Evolutionary conservation across 2,888 invertebrate genomes (phyloP), one percentile per base, ranked within the genome.

Genomic region (Beris chalybata): DNA sequence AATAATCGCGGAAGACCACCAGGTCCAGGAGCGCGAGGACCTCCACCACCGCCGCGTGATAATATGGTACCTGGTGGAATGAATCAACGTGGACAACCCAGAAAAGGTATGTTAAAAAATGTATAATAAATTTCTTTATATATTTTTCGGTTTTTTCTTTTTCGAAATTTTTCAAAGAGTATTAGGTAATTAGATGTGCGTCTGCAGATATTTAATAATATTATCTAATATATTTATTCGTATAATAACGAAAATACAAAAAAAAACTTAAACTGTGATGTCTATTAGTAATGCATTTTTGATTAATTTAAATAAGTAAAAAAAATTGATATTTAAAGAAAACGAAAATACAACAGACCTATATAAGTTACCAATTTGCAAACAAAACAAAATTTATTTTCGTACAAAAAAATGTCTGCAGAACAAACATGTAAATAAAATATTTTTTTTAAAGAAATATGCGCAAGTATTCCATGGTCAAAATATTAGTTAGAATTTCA

Each of bases 31-130:
- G 92, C 92, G 4, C 84, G 92, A 73, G 93, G 93, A 59, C 93
- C 93, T n/a, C 93, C 92, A 50, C 92, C 91, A 43, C 93, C 93
- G 9, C 92, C 93, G 0, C 83, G 92, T 68, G 91, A 91, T 74
- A 85, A 85, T 76, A 85, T 86, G 76, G 84, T 77, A 75, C 74
- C 79, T 68, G 82, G 75, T 71, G 82, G 74, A 74, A 77, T 73
- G 63, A 78, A 76, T 70, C 80, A 76, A 70, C 79, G 80, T 70
- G 78, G 78, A 71, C 74, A 74, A 68, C 74, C 59, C 22, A 78
- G 79, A 73, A 80, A 79, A 80, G 80, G 81, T 81, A 77, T 78
- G 80, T 78, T 54, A 12, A 54, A 44, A 15, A 48, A 15, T 6
- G 2, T 11, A 15, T 13, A 11, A 15, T 6, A 48, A 11, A 15